Evolutionary conservation across 30 jellyfish, hydroid and myxozoan genomes (phyloP), one percentile per base, ranked within the genome.

Genomic region (Hydractinia echinata): DNA sequence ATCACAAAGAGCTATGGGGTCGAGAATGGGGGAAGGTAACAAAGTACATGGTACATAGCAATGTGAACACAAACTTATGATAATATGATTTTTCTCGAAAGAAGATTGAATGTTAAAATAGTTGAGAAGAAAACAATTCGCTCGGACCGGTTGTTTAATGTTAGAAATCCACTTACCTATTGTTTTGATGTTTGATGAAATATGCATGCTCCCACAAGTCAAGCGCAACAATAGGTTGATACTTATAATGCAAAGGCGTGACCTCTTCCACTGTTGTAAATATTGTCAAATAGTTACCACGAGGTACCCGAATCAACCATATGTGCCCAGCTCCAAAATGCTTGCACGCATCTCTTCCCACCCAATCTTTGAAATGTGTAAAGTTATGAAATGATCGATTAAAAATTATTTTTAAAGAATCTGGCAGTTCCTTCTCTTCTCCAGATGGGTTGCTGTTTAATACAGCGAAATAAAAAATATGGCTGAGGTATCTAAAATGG

Each of bases 271-370:
- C 71, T 11, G 81, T 71, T 8, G 55, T 5, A 58, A 3, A 71
- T 8, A 55, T 51, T 1, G 96, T 84, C 20, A 89, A 61, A 58
- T 54, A 82, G 56, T 83, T 66, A 50, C 70, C 53, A 39, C 58
- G 68, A 6, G 88, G 90, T 64, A 81, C 95, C 10, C 88, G 82
- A 72, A 91, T 79, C 8, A 84, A 80, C 97, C 97, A 89, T 49
- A 89, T 89, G 79, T 89, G 84, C 53, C 97, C 97, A 56, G 95
- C 77, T 19, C 97, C 97, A 80, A 89, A 89, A 14, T 81, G 86
- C 15, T 73, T 52, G 72, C 51, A 7, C 14, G 95, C 95, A 15
- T 89, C 84, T 49, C 72, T 56, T 30, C 88, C 68, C 67, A 89
- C 69, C 88, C 88, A 69, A 19, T 76, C 85, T 76, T 80, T 81